phyloP scores from a whole-genome alignment of 2,113 vertebrate genomes.

The Gyps fulvus region DNA sequence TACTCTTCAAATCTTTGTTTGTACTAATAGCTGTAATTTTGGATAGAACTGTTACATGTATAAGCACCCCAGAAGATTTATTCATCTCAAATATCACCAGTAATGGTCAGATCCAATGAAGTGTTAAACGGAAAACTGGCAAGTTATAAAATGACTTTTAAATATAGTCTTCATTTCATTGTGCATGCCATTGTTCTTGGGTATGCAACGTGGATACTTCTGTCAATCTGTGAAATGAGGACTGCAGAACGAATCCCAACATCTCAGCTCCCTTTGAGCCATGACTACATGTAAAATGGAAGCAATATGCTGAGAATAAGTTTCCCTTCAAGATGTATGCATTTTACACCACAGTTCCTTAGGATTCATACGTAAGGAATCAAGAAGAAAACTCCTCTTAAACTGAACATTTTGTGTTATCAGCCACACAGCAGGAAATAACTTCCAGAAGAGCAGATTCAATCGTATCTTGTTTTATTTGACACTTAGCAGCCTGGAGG shows the following conservation, averaged over 20 bases:
- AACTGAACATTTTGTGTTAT: not conserved
- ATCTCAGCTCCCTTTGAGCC: not conserved
- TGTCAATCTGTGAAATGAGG: not conserved
- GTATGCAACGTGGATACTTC: not conserved
- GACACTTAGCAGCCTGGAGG: not conserved
- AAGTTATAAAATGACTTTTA: not conserved
- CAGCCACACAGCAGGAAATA: not conserved
- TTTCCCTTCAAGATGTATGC: not conserved
- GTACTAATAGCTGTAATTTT: not conserved
- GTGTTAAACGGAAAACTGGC: not conserved
- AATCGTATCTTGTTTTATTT: not conserved
- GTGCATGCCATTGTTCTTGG: not conserved
- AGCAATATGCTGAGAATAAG: not conserved
- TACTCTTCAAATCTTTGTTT: not conserved
- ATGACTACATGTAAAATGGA: not conserved
- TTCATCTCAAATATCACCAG: not conserved
- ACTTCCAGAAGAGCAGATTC: not conserved
- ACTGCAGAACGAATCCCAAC: not conserved
- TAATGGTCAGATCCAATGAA: not conserved
- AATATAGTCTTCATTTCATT: not conserved
- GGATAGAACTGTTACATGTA: not conserved
- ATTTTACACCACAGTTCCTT: not conserved
- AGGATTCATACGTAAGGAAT: not conserved
- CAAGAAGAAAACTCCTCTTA: not conserved
- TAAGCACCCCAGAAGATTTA: not conserved